Evolutionary conservation across 2,888 invertebrate genomes (phyloP).

Genomic region (Drosophila mimetica): DNA sequence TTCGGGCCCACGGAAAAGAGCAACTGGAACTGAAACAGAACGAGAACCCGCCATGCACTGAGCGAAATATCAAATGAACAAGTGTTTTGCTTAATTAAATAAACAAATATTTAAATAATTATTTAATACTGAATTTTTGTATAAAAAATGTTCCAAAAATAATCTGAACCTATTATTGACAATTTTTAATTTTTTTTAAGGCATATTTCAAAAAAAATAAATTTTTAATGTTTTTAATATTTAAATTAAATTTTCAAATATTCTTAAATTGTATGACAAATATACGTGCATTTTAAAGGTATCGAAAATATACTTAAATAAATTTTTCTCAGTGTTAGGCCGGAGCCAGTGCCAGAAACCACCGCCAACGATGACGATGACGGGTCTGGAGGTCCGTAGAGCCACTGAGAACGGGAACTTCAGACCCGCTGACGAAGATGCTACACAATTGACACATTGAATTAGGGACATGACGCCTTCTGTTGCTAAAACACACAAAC

Average conservation of each 20-base stretch:
- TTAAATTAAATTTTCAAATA: too few relatives aligned
- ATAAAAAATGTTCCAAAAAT: too few relatives aligned
- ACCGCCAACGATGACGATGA: conserved; percentile 37
- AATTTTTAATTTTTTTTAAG: too few relatives aligned
- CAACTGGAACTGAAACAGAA: conserved; percentile 32
- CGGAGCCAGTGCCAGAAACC: conserved; percentile 15
- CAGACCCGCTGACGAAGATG: conserved; percentile 52
- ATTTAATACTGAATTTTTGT: too few relatives aligned
- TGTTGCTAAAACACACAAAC: conserved; percentile 52
- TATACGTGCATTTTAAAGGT: too few relatives aligned
- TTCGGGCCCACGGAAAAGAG: conserved; percentile 48
- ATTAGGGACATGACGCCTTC: conserved; percentile 75
- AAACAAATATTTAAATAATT: too few relatives aligned
- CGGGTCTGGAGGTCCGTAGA: conserved; percentile 12
- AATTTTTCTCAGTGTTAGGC: conserved; percentile 5
- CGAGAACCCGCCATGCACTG: conserved; percentile 17
- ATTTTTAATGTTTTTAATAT: too few relatives aligned
- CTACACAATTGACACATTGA: conserved; percentile 75
- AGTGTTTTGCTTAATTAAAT: too few relatives aligned
- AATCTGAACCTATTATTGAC: too few relatives aligned
- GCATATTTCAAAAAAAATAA: too few relatives aligned
- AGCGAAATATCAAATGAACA: not conserved
- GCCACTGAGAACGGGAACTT: conserved; percentile 35
- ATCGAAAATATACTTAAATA: too few relatives aligned
- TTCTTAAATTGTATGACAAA: too few relatives aligned